Percentiles rank a stretch among this genome's conserved stretches.
phyloP scores from a whole-genome alignment of 2,888 invertebrate species.

The Pyrochroa serraticornis region DNA sequence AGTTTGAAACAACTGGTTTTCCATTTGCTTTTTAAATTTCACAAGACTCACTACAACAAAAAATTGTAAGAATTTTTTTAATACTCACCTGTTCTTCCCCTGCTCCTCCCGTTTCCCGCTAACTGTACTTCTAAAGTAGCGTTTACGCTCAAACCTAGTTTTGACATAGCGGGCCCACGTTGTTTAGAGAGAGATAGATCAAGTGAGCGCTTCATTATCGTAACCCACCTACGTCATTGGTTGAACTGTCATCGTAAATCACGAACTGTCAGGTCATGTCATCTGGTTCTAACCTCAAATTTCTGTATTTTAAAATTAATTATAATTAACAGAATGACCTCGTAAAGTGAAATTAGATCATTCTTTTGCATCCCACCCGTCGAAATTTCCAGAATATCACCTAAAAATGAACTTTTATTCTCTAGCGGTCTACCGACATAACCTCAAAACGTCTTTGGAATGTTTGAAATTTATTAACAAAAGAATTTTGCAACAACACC shows the following conservation, averaged over 20 bases:
- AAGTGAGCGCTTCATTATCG: too few species aligned
- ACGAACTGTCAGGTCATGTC: slow-evolving; percentile 4
- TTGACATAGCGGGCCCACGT: too few species aligned
- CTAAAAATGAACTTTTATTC: slow-evolving; percentile 37
- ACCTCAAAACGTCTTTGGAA: slow-evolving; percentile 31
- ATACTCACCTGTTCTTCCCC: too few species aligned
- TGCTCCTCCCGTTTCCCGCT: too few species aligned
- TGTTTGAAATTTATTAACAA: slow-evolving; percentile 21
- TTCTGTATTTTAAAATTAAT: neutral
- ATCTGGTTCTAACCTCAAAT: slow-evolving; percentile 16
- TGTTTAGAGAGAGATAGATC: too few species aligned
- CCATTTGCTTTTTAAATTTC: too few species aligned
- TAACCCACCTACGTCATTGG: too few species aligned
- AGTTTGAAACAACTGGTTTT: too few species aligned
- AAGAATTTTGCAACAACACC: slow-evolving; percentile 2
- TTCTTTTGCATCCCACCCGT: neutral
- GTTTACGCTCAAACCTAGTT: too few species aligned
- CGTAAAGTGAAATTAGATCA: neutral
- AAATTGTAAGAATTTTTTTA: too few species aligned
- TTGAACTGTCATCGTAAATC: neutral
- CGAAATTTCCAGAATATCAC: neutral
- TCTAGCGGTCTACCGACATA: slow-evolving; percentile 36
- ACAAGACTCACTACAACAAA: too few species aligned
- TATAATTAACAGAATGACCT: neutral
- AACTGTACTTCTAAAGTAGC: too few species aligned